A percentile compares a stretch with the other conserved stretches of the same genome.
Evolutionary conservation across 2,113 vertebrate genomes (phyloP).

Genomic region (human (Homo sapiens)): GRCh38 chr9:101790501-101791000

Average conservation of each 20-base stretch:
- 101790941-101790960: background rate
- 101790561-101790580: background rate
- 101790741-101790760: background rate
- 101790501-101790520: background rate
- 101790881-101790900: background rate
- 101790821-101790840: background rate
- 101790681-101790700: background rate
- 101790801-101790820: background rate
- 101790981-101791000: background rate
- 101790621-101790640: background rate
- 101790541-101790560: background rate
- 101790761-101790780: background rate
- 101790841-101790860: background rate
- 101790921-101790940: background rate
- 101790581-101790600: background rate
- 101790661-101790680: background rate
- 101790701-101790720: background rate
- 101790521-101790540: background rate
- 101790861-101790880: background rate
- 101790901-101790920: background rate
- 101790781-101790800: background rate
- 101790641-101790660: background rate
- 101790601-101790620: background rate
- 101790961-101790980: background rate
- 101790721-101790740: background rate